A percentile compares a stretch with the other conserved stretches of the same genome.
Evolutionary conservation across 2,888 invertebrate species (phyloP).

Genomic region (Oscheius myriophilus): DNA sequence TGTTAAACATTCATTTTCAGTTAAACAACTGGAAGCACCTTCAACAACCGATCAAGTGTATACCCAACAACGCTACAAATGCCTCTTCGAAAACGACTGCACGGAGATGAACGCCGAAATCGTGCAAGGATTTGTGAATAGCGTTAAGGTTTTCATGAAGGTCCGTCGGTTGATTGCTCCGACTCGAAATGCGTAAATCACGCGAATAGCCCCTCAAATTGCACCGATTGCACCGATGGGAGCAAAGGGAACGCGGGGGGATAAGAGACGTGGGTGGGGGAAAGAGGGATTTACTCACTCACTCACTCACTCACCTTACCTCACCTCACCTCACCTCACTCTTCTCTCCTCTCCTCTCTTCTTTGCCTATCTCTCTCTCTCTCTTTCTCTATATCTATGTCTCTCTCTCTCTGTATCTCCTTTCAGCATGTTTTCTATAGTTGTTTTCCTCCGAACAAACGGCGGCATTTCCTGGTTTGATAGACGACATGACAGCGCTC

Average conservation of each 20-base stretch:
- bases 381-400: too few relatives aligned
- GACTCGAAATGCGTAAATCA: not conserved
- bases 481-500: too few relatives aligned
- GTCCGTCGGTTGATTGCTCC: constrained; percentile 32
- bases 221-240: not conserved
- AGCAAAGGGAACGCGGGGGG: not conserved
- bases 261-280: not conserved
- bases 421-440: too few relatives aligned
- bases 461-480: too few relatives aligned
- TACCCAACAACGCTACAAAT: constrained; percentile 45
- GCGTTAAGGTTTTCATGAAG: constrained; percentile 60
- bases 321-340: too few relatives aligned
- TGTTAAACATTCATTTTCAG: constrained; percentile 44
- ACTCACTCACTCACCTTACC: too few relatives aligned
- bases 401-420: too few relatives aligned
- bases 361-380: too few relatives aligned
- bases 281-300: too few relatives aligned
- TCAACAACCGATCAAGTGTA: constrained; percentile 40
- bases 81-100: constrained; percentile 57
- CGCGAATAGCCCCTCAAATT: too few relatives aligned
- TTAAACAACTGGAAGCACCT: constrained; percentile 50
- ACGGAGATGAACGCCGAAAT: constrained; percentile 56
- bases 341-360: too few relatives aligned
- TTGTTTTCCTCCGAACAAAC: too few relatives aligned
- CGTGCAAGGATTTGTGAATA: constrained; percentile 60